Conservation (phyloP, 2,888 invertebrate genomes). For the Ferrisia virgata region DNA sequence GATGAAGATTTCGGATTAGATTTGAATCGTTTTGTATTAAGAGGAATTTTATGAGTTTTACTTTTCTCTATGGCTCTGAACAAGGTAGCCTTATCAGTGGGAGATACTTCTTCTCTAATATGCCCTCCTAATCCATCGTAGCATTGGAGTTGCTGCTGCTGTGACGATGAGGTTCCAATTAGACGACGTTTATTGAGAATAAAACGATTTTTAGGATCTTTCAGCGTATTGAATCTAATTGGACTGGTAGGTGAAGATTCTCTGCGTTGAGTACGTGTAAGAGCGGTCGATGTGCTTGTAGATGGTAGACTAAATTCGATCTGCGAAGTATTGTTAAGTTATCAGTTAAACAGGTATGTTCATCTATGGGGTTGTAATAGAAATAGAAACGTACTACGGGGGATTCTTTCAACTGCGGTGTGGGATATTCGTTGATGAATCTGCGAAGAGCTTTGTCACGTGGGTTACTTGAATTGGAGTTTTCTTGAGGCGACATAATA, state of each 20-base stretch:
- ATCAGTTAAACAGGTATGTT: no score
- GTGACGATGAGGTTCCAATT: background rate
- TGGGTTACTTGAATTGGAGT: constrained; percentile 33
- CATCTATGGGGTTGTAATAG: background rate
- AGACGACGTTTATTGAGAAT: constrained; percentile 17
- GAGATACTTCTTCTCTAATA: background rate
- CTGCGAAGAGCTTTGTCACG: constrained; percentile 32
- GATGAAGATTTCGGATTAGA: background rate
- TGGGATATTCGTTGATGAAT: constrained; percentile 46
- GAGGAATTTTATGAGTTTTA: background rate
- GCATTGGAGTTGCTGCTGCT: background rate
- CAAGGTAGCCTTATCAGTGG: constrained; percentile 1
- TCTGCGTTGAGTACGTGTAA: background rate
- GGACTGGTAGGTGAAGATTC: constrained; percentile 30
- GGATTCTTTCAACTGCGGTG: constrained; percentile 25
- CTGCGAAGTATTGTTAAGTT: background rate
- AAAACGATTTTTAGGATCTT: background rate
- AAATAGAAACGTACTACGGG: background rate
- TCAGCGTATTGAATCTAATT: background rate
- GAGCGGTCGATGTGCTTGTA: background rate
- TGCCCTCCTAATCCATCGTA: constrained; percentile 40
- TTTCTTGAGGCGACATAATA: constrained; percentile 40
- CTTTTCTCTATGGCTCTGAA: background rate
- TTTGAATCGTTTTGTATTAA: constrained; percentile 5
- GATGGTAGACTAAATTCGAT: background rate